Conservation (phyloP, 2,888 invertebrate species). For the Agrotis segetum region DNA sequence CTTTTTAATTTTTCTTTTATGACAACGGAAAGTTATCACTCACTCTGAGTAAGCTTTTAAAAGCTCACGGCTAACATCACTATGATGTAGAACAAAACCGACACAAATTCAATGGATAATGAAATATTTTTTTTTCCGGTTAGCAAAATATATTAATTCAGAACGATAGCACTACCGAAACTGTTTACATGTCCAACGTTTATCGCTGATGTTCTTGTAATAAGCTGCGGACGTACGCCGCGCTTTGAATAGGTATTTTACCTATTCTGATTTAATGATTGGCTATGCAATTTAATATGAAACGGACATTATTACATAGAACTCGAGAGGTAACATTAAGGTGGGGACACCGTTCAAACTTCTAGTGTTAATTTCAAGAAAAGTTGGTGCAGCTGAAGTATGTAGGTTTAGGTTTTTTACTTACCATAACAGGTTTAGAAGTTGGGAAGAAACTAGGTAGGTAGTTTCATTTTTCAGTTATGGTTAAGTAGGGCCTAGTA, state of each 20-base stretch:
- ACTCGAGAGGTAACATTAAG: not conserved
- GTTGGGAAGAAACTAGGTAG: not conserved
- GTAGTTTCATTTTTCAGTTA: not conserved
- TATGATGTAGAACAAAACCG: conserved; percentile 1
- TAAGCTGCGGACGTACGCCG: conserved; percentile 33
- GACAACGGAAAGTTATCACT: conserved; percentile 49
- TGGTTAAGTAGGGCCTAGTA: too few relatives aligned
- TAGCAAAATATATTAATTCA: not conserved
- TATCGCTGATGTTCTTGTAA: conserved; percentile 23
- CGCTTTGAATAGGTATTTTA: conserved; percentile 29
- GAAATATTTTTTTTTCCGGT: not conserved
- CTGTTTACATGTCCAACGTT: conserved; percentile 32
- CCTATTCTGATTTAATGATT: conserved; percentile 28
- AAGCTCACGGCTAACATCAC: conserved; percentile 11
- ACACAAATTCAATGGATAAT: not conserved
- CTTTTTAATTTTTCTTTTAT: conserved; percentile 54
- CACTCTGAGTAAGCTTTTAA: conserved; percentile 31
- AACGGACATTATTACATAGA: conserved; percentile 2
- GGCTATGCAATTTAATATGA: conserved; percentile 21
- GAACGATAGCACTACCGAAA: conserved; percentile 14
- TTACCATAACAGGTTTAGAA: too few relatives aligned
- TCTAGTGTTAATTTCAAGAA: not conserved
- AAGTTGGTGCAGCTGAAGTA: not conserved
- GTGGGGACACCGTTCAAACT: not conserved
- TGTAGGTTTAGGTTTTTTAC: too few relatives aligned